Base-by-base conservation (phyloP, 2,888 invertebrate genomes). In the Drosophila rellima region DNA sequence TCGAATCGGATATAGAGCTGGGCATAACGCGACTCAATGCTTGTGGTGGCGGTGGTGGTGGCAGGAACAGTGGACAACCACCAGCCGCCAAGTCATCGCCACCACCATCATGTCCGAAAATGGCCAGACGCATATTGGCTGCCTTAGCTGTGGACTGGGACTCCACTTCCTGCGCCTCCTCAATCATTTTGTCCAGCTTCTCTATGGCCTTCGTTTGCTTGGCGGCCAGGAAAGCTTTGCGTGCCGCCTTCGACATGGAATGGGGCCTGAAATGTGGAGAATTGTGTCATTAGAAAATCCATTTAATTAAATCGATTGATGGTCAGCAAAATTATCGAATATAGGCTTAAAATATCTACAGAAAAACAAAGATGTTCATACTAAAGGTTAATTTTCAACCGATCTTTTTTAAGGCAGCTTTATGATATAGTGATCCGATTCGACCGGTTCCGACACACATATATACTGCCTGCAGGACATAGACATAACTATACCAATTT, bases 151-250 rank as follows among this genome's bases (percentile, higher is more conserved):
- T 86, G n/a, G 89, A 84, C 33, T 91, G 91, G 0, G 90, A 74
- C 48, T 92, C 92, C n/a, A 88, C 88, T 56, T 92, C 93, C 11
- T 90, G 90, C 0, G 89, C 92, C 61, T 92, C 93, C 65, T 93
- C 93, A 48, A 93, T 93, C 93, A 93, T 93, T 85, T 92, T 92
- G 63, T 93, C 93, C 48, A 93, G 69, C 74, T 92, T 92, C 59
- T 93, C 92, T 63, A 93, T 90, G 44, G 92, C 92, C 74, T 92
- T 92, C 0, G 92, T 90, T 73, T 93, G 92, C 59, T 92, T 92
- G 35, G 92, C 91, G 0, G 92, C 92, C 56, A 92, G 74, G 23
- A 92, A 88, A 0, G 91, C 91, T 67, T 92, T 92, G 11, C 92
- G 88, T 20, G 88, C 90, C 15, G 90, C 88, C 72, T 92, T 92